Base-by-base conservation (phyloP, 2,797 vertebrate species). In the Momotus momota region DNA sequence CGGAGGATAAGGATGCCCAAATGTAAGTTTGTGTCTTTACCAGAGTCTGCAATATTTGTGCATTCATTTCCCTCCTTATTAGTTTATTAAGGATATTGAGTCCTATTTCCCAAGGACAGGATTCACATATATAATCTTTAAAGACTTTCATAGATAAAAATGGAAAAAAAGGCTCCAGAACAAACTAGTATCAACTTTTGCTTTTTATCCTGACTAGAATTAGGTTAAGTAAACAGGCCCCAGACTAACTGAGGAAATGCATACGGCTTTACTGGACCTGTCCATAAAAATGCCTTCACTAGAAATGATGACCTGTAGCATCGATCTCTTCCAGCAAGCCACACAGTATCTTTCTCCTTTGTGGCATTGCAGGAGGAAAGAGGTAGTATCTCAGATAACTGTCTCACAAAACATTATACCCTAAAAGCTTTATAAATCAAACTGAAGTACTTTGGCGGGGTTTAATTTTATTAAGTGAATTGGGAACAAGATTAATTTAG, bases 341-440 rank as follows among this genome's bases (percentile, higher is more conserved):
- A 75, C 0, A 0, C 74, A 54, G 22, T 46, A n/a, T 27, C 74
- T 93, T 2, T 35, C 74, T 69, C 38, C 58, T 81, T 43, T 92
- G 70, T 84, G 67, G 23, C 33, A 45, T 8, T 88, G 58, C 58
- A 78, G 75, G 48, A 75, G 46, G 27, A 72, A 62, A 69, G 70
- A 89, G 25, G 25, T 65, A 38, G 17, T 64, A 49, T 46, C 73
- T 92, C 0, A 2, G 23, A 33, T 93, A 75, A 69, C 52, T 48
- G 22, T 65, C 60, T 91, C 52, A 65, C 54, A 90, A 86, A 79
- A 48, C 17, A 8, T 81, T 81, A 54, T 54, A 33, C 35, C 65
- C 66, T 90, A 79, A 95, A 65, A 91, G 91, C 85, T 81, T 95
- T 93, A 84, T 94, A 94, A 96, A 94, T 96, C 80, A 94, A 91